These are phyloP conservation scores for Bufo bufo DNA, from an alignment of 2,113 vertebrate genomes.

Conservation along the genomic window DNA sequence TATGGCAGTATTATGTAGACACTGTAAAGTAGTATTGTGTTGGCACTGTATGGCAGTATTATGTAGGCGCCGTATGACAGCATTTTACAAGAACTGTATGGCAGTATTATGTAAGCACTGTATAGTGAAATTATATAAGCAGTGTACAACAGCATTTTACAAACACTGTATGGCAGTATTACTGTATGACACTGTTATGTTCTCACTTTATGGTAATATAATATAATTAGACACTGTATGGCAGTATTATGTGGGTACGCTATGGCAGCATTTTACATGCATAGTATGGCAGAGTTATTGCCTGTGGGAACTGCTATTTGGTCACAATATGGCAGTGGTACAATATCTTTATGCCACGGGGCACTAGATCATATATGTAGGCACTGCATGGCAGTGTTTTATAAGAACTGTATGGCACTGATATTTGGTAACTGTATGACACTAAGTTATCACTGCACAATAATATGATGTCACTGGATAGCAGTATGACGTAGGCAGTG, in stretches of 20 bases:
- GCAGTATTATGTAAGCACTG: background rate
- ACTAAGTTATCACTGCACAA: too few species aligned
- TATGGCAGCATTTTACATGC: background rate
- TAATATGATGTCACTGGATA: too few species aligned
- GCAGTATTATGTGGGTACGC: background rate
- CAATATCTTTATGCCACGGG: too few species aligned
- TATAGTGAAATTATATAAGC: background rate
- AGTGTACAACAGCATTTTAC: background rate
- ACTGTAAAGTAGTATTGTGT: background rate
- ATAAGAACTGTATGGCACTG: background rate
- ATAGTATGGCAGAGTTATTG: background rate
- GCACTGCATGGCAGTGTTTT: background rate
- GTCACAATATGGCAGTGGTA: too few species aligned
- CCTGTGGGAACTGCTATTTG: background rate
- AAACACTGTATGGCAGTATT: background rate
- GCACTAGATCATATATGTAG: background rate
- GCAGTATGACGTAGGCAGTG: too few species aligned
- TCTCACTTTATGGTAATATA: background rate
- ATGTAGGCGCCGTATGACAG: background rate
- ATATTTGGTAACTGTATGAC: too few species aligned
- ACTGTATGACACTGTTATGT: background rate
- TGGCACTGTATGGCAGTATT: background rate
- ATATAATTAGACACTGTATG: background rate
- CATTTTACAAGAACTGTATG: background rate
- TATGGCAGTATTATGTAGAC: background rate